A percentile compares a stretch with the other conserved stretches of the same genome.
Conservation (phyloP, 2,113 vertebrate species). For the Martes martes region DNA sequence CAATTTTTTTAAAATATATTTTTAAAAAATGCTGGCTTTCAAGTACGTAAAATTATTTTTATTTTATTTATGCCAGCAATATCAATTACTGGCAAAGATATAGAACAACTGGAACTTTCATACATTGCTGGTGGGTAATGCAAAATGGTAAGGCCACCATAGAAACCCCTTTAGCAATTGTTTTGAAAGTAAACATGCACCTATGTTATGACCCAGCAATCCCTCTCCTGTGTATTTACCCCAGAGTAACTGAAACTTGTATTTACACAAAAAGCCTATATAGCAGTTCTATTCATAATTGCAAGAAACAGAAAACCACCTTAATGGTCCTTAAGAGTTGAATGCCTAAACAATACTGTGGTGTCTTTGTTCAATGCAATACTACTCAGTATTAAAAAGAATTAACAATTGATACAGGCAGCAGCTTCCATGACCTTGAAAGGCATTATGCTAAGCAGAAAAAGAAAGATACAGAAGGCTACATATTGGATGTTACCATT, state of each 20-base stretch:
- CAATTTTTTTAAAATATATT: not conserved
- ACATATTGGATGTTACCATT: not conserved
- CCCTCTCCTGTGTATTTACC: not conserved
- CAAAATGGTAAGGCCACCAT: not conserved
- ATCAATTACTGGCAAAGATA: not conserved
- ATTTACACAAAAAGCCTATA: constrained; percentile 2
- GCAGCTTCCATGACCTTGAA: not conserved
- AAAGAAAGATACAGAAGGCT: not conserved
- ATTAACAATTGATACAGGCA: not conserved
- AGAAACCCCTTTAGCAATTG: not conserved
- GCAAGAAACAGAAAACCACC: not conserved
- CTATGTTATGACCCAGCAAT: not conserved
- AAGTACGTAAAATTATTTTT: not conserved
- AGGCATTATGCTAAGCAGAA: not conserved
- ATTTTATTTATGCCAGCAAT: too few relatives aligned
- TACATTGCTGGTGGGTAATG: not conserved
- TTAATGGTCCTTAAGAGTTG: not conserved
- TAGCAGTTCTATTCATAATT: not conserved
- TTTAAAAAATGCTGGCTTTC: not conserved
- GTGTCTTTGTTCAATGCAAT: not conserved
- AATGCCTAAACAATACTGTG: not conserved
- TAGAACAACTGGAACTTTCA: not conserved
- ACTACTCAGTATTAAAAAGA: not conserved
- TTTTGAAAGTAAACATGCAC: not conserved
- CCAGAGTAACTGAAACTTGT: not conserved